Evolutionary conservation across 2,797 vertebrate genomes (phyloP), one percentile per base, ranked within the genome.

Genomic region (Pelobates cultripes): DNA sequence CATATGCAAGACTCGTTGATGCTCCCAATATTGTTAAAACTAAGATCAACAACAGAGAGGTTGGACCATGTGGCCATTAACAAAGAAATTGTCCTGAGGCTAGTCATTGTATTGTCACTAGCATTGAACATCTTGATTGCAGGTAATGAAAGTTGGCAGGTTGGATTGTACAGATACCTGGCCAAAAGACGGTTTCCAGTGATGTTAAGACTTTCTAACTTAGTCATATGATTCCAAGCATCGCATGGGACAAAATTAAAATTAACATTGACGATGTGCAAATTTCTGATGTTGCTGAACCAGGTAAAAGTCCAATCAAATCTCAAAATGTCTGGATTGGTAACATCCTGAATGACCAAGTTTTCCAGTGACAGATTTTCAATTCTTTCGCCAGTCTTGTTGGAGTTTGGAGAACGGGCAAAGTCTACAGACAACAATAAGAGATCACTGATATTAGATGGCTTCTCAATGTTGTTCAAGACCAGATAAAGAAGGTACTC

Each of bases 301-400:
- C 96, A 97, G 13, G 93, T 94, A 84, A 96, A 97, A 70, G 92
- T 92, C 95, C 94, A 95, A 90, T 97, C 95, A 2, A 96, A 97
- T 0, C 94, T 90, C 74, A 97, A 86, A 60, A 97, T 83, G 42
- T 96, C 96, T 0, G 95, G 96, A 87, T 97, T 96, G 84, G 94
- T 96, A 86, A 96, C 95, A 67, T 96, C 95, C 91, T 92, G 90
- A 70, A 97, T 90, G 76, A 95, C 86, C 83, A 96, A 74, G 3
- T 51, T 77, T 43, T 94, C 85, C 43, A 96, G 88, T 17, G 4
- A 41, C 14, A 96, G 88, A 69, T 94, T 72, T 2, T 86, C 90
- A 75, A 91, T 87, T 75, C 91, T 90, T 1, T 86, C 89, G 7
- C 77, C 84, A 0, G 80, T 88, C 28, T 91, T 83, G 9, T 88